Conservation (phyloP, 2,888 invertebrate species). For the Sialis fuliginosa region DNA sequence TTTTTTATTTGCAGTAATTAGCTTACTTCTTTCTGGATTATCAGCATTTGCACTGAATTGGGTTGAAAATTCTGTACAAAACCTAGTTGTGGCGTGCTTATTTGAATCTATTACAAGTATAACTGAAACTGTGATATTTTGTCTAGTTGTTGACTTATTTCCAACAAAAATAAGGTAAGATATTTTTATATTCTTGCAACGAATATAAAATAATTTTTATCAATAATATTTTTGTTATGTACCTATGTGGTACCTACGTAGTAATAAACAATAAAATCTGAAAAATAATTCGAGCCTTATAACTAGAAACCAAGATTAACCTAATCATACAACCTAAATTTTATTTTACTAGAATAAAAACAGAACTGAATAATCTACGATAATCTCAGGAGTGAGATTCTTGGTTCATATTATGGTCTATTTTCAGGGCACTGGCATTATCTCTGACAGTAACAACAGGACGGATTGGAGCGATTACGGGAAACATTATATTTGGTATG, state of each 20-base stretch:
- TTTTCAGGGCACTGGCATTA: conserved; percentile 36
- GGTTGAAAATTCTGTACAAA: conserved; percentile 33
- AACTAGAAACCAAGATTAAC: too few relatives aligned
- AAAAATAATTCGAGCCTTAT: too few relatives aligned
- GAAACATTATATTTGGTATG: conserved; percentile 37
- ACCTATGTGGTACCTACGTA: too few relatives aligned
- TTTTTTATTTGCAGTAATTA: conserved; percentile 25
- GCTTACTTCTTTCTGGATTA: conserved; percentile 35
- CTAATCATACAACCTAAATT: too few relatives aligned
- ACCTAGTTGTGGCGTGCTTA: conserved; percentile 34
- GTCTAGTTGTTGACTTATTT: conserved; percentile 40
- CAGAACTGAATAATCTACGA: too few relatives aligned
- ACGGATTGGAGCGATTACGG: conserved; percentile 37
- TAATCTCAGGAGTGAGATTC: too few relatives aligned
- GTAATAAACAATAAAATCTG: too few relatives aligned
- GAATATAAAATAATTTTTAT: background rate
- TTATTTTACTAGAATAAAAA: too few relatives aligned
- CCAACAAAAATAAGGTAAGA: conserved; percentile 32
- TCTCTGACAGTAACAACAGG: conserved; percentile 40
- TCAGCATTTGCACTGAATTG: conserved; percentile 34
- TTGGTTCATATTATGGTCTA: conserved; percentile 1
- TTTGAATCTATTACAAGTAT: conserved; percentile 42
- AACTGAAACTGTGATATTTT: conserved; percentile 40
- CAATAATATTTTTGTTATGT: background rate
- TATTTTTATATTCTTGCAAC: background rate